Evolutionary conservation across 2,888 invertebrate species (phyloP), one percentile per base, ranked within the genome.

Genomic region (Toxonevra muliebris): DNA sequence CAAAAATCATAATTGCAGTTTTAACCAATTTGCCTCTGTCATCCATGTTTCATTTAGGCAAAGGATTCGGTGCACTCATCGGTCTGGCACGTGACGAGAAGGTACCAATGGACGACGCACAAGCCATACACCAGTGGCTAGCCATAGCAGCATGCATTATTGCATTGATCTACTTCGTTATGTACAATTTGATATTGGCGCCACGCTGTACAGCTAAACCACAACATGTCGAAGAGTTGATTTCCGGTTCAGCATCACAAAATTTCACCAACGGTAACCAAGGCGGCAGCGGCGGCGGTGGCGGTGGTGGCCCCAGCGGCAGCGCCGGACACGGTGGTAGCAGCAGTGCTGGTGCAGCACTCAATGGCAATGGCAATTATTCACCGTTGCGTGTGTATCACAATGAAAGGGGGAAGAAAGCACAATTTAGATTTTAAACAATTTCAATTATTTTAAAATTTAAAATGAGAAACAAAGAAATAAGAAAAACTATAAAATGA

Each of bases 371-470:
- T 77, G 92, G 92, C 63, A 90, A 89, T 71, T 93, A 93, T 80
- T 92, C 93, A 15, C 93, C 93, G 1, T 88, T 93, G 81, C 87
- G 93, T 76, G 92, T 93, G 12, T 93, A 93, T 80, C 93, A 93
- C 84, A 93, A 93, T 79, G 92, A 92, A 78, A 88, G 92, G 78
- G 92, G 92, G 71, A 89, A 90, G 80, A 93, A 93, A 85, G 93
- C 92, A 70, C 92, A 93, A 81, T 93, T 93, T 87, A 90, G 93
- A 83, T 93, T 93, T 85, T 93, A 88, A 19, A n/a, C 17, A 54
- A 54, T 30, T 30, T 30, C 30, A 30, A 30, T 30, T 30, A 30
- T 30, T 30, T 30, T 30, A 30, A 30, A 30, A 30, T 30, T 4
- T 30, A 30, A 30, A 30, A 30, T 30, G 30, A 30, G 2, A 30